phyloP scores from a whole-genome alignment of 2,113 vertebrate species.

The Bombycilla garrulus region DNA sequence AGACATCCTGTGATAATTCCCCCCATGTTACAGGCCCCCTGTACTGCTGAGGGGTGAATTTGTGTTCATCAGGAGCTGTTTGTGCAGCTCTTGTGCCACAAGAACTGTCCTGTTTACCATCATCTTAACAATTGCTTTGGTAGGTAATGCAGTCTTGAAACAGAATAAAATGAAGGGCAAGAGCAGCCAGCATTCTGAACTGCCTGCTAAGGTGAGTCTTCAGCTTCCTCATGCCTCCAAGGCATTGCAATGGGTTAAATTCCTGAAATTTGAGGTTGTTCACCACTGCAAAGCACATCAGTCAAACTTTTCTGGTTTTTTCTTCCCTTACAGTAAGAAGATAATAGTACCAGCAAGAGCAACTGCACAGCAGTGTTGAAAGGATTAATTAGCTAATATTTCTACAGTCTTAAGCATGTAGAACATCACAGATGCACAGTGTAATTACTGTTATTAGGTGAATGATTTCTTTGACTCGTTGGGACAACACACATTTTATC shows the following conservation, averaged over 20 bases:
- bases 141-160: background rate
- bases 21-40: background rate
- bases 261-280: background rate
- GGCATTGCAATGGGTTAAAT: background rate
- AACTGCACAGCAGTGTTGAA: slow-evolving; percentile 23
- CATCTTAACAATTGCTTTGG: background rate
- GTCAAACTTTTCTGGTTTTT: background rate
- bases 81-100: background rate
- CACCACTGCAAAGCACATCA: background rate
- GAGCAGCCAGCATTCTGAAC: background rate
- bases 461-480: slow-evolving; percentile 39
- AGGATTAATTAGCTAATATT: slow-evolving; percentile 53
- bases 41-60: rapidly evolving
- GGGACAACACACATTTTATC: slow-evolving; percentile 21
- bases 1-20: background rate
- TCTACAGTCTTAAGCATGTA: background rate
- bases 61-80: background rate
- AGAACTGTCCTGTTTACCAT: background rate
- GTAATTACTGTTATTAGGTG: slow-evolving; percentile 42
- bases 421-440: slow-evolving; percentile 22
- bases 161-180: background rate
- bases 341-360: background rate
- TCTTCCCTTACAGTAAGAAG: background rate
- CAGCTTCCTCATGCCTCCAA: background rate
- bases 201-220: background rate